Evolutionary conservation across 2,797 vertebrate species (phyloP), one percentile per base, ranked within the genome.

Genomic region (Spinibarbus caldwelli): DNA sequence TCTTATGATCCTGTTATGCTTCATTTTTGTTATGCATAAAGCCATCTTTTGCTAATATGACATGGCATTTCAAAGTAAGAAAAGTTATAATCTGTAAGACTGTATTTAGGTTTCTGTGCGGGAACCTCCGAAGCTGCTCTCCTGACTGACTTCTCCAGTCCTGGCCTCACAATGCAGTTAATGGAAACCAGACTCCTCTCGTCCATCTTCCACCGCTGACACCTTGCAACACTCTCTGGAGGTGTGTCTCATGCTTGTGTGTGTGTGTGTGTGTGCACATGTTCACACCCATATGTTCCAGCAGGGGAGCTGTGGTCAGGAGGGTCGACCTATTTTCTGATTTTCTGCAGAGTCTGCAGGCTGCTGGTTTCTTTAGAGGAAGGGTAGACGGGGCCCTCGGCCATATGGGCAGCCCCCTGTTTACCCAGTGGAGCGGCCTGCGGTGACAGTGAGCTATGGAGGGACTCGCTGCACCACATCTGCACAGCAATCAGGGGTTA

Each of bases 121-220:
- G 10, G 19, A 49, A 21, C 29, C 19, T 49, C 38, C 7, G 5
- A 23, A 83, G 71, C 15, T 77, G 29, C 62, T 41, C 43, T 83
- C 3, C 19, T 54, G 62, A 38, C 34, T 34, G 43, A 76, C 26
- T 47, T 26, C 45, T 59, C 19, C 26, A 23, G 79, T 54, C 62
- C 19, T 77, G 11, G 62, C 21, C 17, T 72, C 23, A 64, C 31
- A n/a, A 41, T 72, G 21, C 82, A 82, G 79, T 87, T 94, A 94
- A 95, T 94, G 88, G 92, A 91, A 90, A 92, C 86, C 93, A 94
- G 92, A 91, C 91, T 86, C 36, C 75, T 89, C 86, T 90, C 80
- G 86, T 95, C 93, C 93, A 91, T 94, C 93, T 94, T 94, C 93
- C 90, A 89, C 90, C 90, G 87, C 90, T 90, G 80, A 90, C 94